Evolutionary conservation across 2,113 vertebrate genomes (phyloP).

Genomic region (Connochaetes taurinus): DNA sequence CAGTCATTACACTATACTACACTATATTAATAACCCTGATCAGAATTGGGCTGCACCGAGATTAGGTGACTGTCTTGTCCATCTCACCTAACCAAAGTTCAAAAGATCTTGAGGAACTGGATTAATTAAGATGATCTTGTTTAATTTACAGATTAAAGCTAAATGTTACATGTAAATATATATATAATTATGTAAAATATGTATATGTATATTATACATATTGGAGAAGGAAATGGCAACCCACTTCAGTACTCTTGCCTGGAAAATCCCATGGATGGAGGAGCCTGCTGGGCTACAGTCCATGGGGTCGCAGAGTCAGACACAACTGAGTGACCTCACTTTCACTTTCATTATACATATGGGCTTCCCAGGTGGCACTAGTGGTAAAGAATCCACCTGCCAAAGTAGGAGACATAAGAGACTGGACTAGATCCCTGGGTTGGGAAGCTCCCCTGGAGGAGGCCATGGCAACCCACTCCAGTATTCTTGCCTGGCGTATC

Average conservation of each 20-base stretch:
- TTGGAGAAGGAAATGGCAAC: background rate
- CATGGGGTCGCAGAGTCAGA: background rate
- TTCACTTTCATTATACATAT: background rate
- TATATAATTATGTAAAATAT: background rate
- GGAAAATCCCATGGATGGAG: background rate
- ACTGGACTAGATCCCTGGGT: background rate
- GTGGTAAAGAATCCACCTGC: background rate
- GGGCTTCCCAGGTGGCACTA: background rate
- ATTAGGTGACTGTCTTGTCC: background rate
- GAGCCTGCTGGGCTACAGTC: background rate
- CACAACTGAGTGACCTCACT: background rate
- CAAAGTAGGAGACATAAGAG: background rate
- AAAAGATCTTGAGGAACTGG: background rate
- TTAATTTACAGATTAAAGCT: background rate
- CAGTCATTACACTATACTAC: background rate
- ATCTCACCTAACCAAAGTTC: background rate
- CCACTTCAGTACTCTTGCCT: background rate
- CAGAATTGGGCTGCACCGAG: background rate
- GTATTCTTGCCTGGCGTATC: background rate
- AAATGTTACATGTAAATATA: background rate
- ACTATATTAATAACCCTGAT: background rate
- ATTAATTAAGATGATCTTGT: background rate
- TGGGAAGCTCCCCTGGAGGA: background rate
- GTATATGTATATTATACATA: background rate
- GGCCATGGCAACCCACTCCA: background rate